Percentiles rank a stretch among this genome's conserved stretches.
phyloP scores from a whole-genome alignment of 2,797 vertebrate species.

The Sebastes melanostomus region DNA sequence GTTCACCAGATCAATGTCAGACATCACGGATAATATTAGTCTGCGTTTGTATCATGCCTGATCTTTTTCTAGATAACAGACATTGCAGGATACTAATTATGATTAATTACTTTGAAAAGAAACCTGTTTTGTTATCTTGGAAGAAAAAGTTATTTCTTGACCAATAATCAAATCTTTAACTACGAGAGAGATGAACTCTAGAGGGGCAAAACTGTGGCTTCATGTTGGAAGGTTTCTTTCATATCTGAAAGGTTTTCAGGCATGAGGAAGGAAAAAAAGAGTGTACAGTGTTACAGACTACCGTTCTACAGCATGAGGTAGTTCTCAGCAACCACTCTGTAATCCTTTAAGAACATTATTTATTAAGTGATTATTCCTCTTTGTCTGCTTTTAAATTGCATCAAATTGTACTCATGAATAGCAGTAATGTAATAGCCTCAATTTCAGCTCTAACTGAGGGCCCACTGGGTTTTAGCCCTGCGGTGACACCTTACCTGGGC shows the following conservation, averaged over 20 bases:
- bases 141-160: background rate
- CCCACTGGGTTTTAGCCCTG: constrained; percentile 55
- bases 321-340: constrained; percentile 23
- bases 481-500: constrained; percentile 73
- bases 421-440: constrained; percentile 55
- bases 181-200: background rate
- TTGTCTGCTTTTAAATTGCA: constrained; percentile 53
- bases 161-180: background rate
- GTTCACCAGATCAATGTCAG: background rate
- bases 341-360: constrained; percentile 49
- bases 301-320: constrained; percentile 21
- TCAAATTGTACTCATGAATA: constrained; percentile 51
- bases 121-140: constrained; percentile 1
- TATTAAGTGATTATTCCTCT: constrained; percentile 53
- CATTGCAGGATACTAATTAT: background rate
- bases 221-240: background rate
- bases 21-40: background rate
- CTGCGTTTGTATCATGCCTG: background rate
- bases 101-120: constrained; percentile 7
- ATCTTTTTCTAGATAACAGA: constrained; percentile 1
- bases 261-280: background rate
- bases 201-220: background rate
- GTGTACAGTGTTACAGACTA: constrained; percentile 5
- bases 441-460: constrained; percentile 55
- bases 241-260: background rate